Conservation (phyloP, 2,797 vertebrate species). For the Holocentrus rufus region DNA sequence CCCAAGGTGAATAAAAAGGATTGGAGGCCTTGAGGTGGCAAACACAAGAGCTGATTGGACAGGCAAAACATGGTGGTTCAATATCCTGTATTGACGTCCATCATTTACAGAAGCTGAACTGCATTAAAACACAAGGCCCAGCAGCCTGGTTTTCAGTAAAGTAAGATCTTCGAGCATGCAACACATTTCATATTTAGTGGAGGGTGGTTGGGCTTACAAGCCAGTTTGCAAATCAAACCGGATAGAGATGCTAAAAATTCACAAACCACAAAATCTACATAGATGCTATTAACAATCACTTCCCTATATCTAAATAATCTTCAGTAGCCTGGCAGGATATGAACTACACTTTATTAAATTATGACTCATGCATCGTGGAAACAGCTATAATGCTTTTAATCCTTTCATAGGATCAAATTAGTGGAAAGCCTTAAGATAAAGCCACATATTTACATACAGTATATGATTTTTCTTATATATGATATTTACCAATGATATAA, state of each 20-base stretch:
- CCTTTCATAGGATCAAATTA: slow-evolving; percentile 27
- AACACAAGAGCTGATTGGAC: slow-evolving; percentile 10
- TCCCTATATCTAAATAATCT: slow-evolving; percentile 14
- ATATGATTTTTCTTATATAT: no score
- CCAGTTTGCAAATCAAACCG: slow-evolving; percentile 34
- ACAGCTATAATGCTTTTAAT: slow-evolving; percentile 24
- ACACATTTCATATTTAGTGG: slow-evolving; percentile 15
- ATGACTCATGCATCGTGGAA: slow-evolving; percentile 17
- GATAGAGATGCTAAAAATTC: slow-evolving; percentile 24
- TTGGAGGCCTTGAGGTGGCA: slow-evolving; percentile 37
- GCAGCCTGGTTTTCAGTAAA: background rate
- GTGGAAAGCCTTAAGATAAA: background rate
- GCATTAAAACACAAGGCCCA: slow-evolving; percentile 13
- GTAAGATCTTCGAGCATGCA: slow-evolving; percentile 13
- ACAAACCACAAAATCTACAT: slow-evolving; percentile 3
- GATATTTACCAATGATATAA: no score
- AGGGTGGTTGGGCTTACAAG: background rate
- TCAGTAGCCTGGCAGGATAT: slow-evolving; percentile 17
- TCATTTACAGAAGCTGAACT: slow-evolving; percentile 23
- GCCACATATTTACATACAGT: no score
- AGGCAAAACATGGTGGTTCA: slow-evolving; percentile 39
- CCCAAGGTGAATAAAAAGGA: slow-evolving; percentile 15
- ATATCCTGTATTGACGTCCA: slow-evolving; percentile 45
- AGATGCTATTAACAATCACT: slow-evolving; percentile 36
- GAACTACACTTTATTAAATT: slow-evolving; percentile 32